These are phyloP conservation scores for Cynoglossus semilaevis DNA, from an alignment of 2,113 vertebrate species.

Conservation along the genomic window DNA sequence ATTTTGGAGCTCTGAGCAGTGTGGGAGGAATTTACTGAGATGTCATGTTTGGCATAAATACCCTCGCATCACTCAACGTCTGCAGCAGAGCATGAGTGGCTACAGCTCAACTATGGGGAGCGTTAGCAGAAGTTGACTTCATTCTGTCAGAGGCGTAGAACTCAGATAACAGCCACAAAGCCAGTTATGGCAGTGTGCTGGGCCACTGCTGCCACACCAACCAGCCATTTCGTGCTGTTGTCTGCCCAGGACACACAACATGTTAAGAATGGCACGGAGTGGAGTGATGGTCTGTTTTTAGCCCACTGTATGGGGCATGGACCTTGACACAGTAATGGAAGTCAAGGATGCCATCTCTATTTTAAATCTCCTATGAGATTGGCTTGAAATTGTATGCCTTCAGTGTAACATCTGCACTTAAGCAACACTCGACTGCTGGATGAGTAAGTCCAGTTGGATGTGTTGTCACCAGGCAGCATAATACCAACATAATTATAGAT, in stretches of 20 bases:
- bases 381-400: not conserved
- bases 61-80: conserved; percentile 41
- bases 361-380: conserved; percentile 40
- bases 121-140: conserved; percentile 37
- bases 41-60: conserved; percentile 54
- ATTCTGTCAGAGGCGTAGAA: conserved; percentile 39
- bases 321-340: conserved; percentile 33
- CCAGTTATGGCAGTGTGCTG: conserved; percentile 12
- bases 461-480: conserved; percentile 32
- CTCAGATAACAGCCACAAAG: conserved; percentile 40
- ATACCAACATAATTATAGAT: conserved; percentile 3
- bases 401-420: not conserved
- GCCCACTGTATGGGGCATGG: conserved; percentile 19
- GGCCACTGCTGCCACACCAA: conserved; percentile 1
- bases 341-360: conserved; percentile 43
- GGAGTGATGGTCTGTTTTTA: conserved; percentile 1
- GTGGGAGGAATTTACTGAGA: conserved; percentile 42
- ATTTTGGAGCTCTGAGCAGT: conserved; percentile 53
- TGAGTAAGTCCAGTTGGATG: conserved; percentile 36
- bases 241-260: not conserved
- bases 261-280: conserved; percentile 5
- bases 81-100: conserved; percentile 52
- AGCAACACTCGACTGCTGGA: conserved; percentile 1
- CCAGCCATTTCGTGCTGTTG: conserved; percentile 10
- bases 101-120: conserved; percentile 35